Base-by-base conservation (phyloP, 2,797 vertebrate species). In the Rhabdophis nuchalis region DNA sequence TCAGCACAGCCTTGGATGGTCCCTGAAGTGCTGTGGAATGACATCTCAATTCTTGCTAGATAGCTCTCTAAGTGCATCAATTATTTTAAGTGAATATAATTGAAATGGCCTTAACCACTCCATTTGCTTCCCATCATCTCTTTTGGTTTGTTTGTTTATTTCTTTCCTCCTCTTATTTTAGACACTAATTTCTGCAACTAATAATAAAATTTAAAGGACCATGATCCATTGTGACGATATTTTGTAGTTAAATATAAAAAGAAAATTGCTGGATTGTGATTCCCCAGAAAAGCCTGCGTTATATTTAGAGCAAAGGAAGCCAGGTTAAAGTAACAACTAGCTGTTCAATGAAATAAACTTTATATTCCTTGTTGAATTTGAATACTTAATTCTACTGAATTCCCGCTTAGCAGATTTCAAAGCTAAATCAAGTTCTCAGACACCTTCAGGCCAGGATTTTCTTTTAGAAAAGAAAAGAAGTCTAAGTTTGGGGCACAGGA, bases 401-500 rank as follows among this genome's bases (percentile, higher is more conserved):
- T 46, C 68, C 86, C 20, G 5, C 86, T 88, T 41, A 82, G 92
- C 86, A 93, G 14, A 11, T 86, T 88, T 90, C 89, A 91, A 91
- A 90, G 68, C n/a, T 91, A 29, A 82, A 85, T 93, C 61, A 61
- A 64, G 50, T n/a, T 82, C 61, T 93, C 86, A 53, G 32, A 56
- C 87, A 72, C 90, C 89, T 93, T 61, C 64, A 88, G 86, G 86
- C 56, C 8, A 93, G 57, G 89, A 90, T 87, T 88, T 57, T 93
- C 86, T 93, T 93, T n/a, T n/a, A n/a, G n/a, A n/a, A n/a, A n/a
- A n/a, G n/a, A n/a, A n/a, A n/a, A 89, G 86, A 61, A 90, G 57
- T 82, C 60, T 60, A 85, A 8, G 16, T 88, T 85, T 85, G 86
- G 60, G 16, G 12, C 50, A 88, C n/a, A 91, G 61, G 88, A 64